A percentile compares a stretch with the other conserved stretches of the same genome.
These are phyloP conservation scores for Pampus argenteus DNA, from an alignment of 2,797 vertebrate species.

Conservation along the genomic window DNA sequence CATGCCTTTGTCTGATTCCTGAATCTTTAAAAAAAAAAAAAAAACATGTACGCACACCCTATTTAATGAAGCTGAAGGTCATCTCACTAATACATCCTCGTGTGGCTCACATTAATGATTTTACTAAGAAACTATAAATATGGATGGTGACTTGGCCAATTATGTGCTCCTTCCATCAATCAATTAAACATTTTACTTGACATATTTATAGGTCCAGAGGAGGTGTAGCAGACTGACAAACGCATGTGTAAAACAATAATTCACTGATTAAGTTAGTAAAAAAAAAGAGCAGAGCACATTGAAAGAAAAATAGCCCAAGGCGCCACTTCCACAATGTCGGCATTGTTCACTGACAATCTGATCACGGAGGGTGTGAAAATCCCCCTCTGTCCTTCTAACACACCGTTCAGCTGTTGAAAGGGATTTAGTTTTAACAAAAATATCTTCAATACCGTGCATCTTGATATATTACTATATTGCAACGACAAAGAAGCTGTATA, in stretches of 20 bases:
- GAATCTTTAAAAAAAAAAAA: slow-evolving; percentile 28
- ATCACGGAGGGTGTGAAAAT: slow-evolving; percentile 67
- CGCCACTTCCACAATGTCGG: slow-evolving; percentile 66
- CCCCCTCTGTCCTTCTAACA: slow-evolving; percentile 28
- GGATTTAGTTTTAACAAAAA: slow-evolving; percentile 28
- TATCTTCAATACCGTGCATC: slow-evolving; percentile 3
- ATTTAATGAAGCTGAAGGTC: slow-evolving; percentile 2
- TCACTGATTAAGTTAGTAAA: slow-evolving; percentile 74
- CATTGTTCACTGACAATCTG: slow-evolving; percentile 74
- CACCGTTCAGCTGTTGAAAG: slow-evolving; percentile 21
- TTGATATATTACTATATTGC: slow-evolving; percentile 10
- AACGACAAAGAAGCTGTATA: slow-evolving; percentile 29
- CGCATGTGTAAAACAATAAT: slow-evolving; percentile 73
- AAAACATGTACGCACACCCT: slow-evolving; percentile 1
- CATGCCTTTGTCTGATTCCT: slow-evolving; percentile 32
- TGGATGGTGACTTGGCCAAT: slow-evolving; percentile 44
- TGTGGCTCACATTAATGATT: slow-evolving; percentile 63
- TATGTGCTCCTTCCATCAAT: slow-evolving; percentile 66
- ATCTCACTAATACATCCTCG: slow-evolving; percentile 35
- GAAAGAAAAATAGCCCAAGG: slow-evolving; percentile 76
- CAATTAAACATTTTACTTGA: slow-evolving; percentile 67
- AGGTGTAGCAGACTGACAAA: slow-evolving; percentile 69
- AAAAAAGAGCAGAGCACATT: slow-evolving; percentile 61
- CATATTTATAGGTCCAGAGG: slow-evolving; percentile 77
- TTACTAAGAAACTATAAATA: slow-evolving; percentile 60